Evolutionary conservation across 2,888 invertebrate species (phyloP), one percentile per base, ranked within the genome.

Genomic region (Polydesmus complanatus): DNA sequence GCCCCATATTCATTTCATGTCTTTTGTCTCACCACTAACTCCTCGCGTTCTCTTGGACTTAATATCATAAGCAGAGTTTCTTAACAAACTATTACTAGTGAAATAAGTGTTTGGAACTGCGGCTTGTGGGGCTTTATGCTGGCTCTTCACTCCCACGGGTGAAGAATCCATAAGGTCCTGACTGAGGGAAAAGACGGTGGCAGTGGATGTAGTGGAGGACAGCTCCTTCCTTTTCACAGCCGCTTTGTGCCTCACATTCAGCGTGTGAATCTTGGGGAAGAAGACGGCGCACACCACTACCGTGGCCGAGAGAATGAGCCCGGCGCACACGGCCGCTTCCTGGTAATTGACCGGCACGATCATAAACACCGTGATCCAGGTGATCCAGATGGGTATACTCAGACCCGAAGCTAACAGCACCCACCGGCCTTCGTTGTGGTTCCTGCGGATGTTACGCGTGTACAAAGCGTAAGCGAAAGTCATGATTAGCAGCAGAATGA

Each of bases 361-460:
- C 27, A 57, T 27, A 27, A 54, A 59, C 3, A 55, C 58, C 3
- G 62, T 25, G 14, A 52, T 27, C 65, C 65, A 65, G 19, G 48
- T 52, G 14, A 66, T 66, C 71, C 71, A 71, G 11, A 64, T 66
- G 1, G 70, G 70, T 18, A 71, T 37, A 52, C 69, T 66, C 37
- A 70, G 63, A 50, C 68, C 65, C 18, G 69, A 66, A 19, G 70
- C 69, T 51, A 71, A 62, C 3, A 71, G 68, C 52, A 70, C 68
- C 69, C 69, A 69, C 62, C 69, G 67, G 25, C 70, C 72, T 65
- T 73, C 73, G 62, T 71, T 69, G 62, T 72, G 71, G 63, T 73
- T 72, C 54, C 71, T 62, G 37, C 69, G 65, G 47, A 72, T 71
- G 57, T 70, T 69, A 26, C 71, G 64, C 11, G 71, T 70, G 23